Evolutionary conservation across 2,888 invertebrate genomes (phyloP), one percentile per base, ranked within the genome.

Genomic region (Dorcus hopei): DNA sequence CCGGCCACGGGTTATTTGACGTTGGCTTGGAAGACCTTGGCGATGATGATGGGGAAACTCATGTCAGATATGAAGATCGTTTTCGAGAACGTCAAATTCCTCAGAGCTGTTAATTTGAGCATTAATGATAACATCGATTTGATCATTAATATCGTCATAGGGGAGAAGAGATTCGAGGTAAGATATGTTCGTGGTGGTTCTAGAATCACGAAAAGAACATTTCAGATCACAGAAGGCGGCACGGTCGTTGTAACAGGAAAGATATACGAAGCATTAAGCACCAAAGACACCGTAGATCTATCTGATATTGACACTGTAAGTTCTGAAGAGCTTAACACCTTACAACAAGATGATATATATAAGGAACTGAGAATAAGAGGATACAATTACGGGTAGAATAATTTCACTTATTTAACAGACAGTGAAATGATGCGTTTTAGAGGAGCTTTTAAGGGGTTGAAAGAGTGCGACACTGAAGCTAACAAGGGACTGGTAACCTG

Each of bases 281-380:
- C 52, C 2, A 45, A 57, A 41, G 11, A 16, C 38, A 9, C 39
- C 5, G 38, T 42, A 5, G 23, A 33, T 11, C 3, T 38, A 14
- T 51, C 55, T 19, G 16, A n/a, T 9, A 19, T 11, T 39, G 49
- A 52, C 49, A 40, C 9, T 7, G 6, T 2, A 4, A 9, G 9
- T 45, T n/a, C 26, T 9, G 42, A 48, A 9, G 33, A 26, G 5
- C 9, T 43, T 14, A 6, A 26, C 26, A 16, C n/a, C 4, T 43
- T 88, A 70, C 76, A 81, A 0, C 80, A 81, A 2, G 85, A 82
- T 64, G 87, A 87, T 74, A 84, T 87, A 70, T 88, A 88, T 69
- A 87, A 87, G 64, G 87, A 87, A 67, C 72, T 90, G 40, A 80
- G 85, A 62, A 78, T 90, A 0, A 80, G 89, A 63, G 89, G 90